Conservation (phyloP, 2,888 invertebrate genomes). For the Brenthis ino region DNA sequence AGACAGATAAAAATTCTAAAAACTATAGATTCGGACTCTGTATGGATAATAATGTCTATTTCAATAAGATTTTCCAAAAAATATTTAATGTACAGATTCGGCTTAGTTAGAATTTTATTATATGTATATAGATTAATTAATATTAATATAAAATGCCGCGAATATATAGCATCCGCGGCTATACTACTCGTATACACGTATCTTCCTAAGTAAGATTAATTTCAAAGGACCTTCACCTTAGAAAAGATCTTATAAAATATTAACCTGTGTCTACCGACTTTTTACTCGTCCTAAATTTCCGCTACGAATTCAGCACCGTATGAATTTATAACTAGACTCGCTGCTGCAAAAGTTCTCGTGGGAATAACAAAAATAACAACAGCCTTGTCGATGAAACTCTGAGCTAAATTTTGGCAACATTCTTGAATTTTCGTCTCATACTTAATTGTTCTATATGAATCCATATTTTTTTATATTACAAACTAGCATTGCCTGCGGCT, state of each 20-base stretch:
- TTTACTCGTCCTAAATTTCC: conserved; percentile 38
- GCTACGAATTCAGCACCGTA: conserved; percentile 38
- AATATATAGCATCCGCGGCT: too few relatives aligned
- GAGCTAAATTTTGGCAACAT: conserved; percentile 1
- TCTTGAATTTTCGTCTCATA: background rate
- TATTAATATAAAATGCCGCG: too few relatives aligned
- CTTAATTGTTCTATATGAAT: background rate
- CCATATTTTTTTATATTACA: too few relatives aligned
- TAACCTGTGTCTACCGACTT: conserved; percentile 31
- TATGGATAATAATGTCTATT: too few relatives aligned
- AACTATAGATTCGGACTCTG: too few relatives aligned
- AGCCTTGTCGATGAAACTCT: background rate
- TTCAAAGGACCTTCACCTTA: background rate
- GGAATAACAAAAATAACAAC: conserved; percentile 18
- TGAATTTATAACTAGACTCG: conserved; percentile 41
- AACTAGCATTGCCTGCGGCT: too few relatives aligned
- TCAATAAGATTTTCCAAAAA: too few relatives aligned
- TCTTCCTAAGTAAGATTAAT: background rate
- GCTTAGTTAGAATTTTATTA: too few relatives aligned
- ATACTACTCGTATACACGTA: too few relatives aligned
- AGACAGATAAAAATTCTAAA: too few relatives aligned
- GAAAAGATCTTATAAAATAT: conserved; percentile 34
- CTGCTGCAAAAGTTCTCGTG: conserved; percentile 14
- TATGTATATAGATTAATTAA: too few relatives aligned
- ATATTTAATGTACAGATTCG: too few relatives aligned